Base-by-base conservation (phyloP, 2,113 vertebrate species). In the Silurus asotus region DNA sequence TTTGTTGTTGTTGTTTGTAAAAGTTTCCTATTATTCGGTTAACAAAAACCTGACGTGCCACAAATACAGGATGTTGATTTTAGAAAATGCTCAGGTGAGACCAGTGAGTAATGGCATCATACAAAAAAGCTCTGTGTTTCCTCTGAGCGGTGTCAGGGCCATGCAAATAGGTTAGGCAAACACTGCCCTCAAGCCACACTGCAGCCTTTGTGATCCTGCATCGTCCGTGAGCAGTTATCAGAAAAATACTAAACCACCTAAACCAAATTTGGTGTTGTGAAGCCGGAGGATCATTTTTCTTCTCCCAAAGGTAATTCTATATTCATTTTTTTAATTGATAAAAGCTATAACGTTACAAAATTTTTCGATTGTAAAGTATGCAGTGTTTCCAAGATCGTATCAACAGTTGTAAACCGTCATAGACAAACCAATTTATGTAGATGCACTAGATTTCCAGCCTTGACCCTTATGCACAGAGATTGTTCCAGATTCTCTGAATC, bases 161-260 rank as follows among this genome's bases (percentile, higher is more conserved):
- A 85, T 85, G 83, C 83, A 85, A 85, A 85, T 85, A 65, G 14
- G 28, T 15, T 85, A 77, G 53, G 51, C 83, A 85, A 85, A 85
- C 83, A 65, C n/a, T 65, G 25, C 58, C 72, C 72, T 78, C 11
- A 17, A 15, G 74, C 9, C 49, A 85, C 83, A 85, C 74, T 78
- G 61, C 55, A 55, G 83, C 74, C 74, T 85, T 85, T 85, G 72
- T 84, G 11, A 78, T 55, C 17, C 59, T 37, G 59, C n/a, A 77
- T 19, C 19, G 37, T 78, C 72, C 53, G 6, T 55, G 25, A 67
- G 20, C 74, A 67, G 48, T 65, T 77, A 78, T 78, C 83, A 78
- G 83, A 61, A 76, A 65, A 78, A 51, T 37, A 37, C 72, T n/a
- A 64, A 64, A n/a, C 48, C 9, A 76, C 8, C 13, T 25, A 8